Base-by-base conservation (phyloP, 2,888 invertebrate species). In the Cenopis cana region DNA sequence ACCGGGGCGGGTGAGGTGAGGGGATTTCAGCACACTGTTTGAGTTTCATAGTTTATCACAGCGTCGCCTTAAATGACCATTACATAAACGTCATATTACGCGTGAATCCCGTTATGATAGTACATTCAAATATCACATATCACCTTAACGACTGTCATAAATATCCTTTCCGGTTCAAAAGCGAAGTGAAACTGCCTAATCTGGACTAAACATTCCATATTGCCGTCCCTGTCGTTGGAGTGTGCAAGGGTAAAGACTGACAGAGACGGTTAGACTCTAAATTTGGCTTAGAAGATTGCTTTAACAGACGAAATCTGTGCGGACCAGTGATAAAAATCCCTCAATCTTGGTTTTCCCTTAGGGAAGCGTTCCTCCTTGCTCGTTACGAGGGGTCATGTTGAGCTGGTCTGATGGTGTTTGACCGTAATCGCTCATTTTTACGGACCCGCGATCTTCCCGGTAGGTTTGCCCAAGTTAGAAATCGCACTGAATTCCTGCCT, bases 71-170 rank as follows among this genome's bases (percentile, higher is more conserved):
- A 54, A 64, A 64, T 54, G 64, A 38, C 64, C 24, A 17, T 54
- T 29, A 52, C 52, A 65, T 64, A 38, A 64, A 54, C 50, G 54
- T 65, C 41, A 55, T 17, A 65, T 46, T 17, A 56, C 24, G 52
- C 38, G 20, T 17, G 17, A 65, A 52, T 41, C 41, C 54, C 67
- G 49, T 24, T 49, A 57, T 57, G 46, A 57, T 17, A 55, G 20
- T 67, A 71, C 71, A 71, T 71, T 71, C 66, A 71, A 71, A 71
- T 71, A 66, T 71, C 71, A 71, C 71, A 71, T 67, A 67, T 67
- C 66, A 71, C 49, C 66, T 67, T 61, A 71, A 71, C 71, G 71
- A 71, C 70, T 46, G 38, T 41, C 52, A 70, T 65, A 60, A 65
- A 69, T 65, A 60, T 46, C 59, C 24, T 36, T 62, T 62, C 62